Evolutionary conservation across 2,113 vertebrate genomes (phyloP), one percentile per base, ranked within the genome.

Genomic region (Callithrix jacchus): DNA sequence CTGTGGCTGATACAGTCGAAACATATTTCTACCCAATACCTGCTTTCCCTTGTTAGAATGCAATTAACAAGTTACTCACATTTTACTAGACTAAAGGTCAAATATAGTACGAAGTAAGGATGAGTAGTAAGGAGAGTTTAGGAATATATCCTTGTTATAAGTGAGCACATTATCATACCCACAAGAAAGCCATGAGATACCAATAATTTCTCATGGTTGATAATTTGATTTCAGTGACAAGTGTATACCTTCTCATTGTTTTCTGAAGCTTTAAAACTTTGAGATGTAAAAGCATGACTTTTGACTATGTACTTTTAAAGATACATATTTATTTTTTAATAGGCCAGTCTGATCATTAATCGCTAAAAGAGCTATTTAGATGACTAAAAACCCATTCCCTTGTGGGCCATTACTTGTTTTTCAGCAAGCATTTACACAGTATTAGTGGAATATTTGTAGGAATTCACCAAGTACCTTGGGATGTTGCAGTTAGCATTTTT

Each of bases 211-310:
- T 94, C 37, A 20, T 20, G 6, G 20, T 91, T 94, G 42, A 86
- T 49, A 61, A 79, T 47, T 84, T 47, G 6, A 79, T 77, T 81
- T 90, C 49, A 92, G 10, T 77, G 45, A 12, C n/a, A 95, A 56
- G 9, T 74, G 92, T 40, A 54, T 0, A 81, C 10, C 5, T 87
- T 87, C 14, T 81, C 70, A 66, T 95, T 90, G 32, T 64, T 97
- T 97, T 88, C 6, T 87, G 68, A 86, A 85, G 30, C 35, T 93
- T 76, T 97, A 35, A 84, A n/a, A 92, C 18, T 86, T 96, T 71
- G 37, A 8, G 16, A 73, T 92, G 71, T 80, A 89, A 93, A 95
- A 18, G 23, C 3, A 35, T 79, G 23, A 61, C 64, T 94, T 52
- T 85, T 83, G 40, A 84, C 70, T 92, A 6, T 35, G 21, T 91